Conservation (phyloP, 2,888 invertebrate species). For the Sabatieria punctata region DNA sequence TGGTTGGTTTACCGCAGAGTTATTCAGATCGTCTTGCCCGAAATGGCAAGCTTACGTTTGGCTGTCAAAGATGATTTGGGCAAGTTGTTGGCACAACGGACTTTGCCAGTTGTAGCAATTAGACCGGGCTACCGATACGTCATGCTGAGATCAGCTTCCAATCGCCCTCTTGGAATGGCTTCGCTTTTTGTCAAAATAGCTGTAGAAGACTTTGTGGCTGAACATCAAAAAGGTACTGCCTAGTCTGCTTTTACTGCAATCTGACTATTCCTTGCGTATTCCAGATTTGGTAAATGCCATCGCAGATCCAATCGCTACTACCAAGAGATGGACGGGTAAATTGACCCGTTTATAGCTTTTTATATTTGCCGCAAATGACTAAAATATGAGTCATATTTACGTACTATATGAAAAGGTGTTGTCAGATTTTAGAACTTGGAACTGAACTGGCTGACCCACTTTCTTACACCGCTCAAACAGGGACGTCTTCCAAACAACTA, state of each 20-base stretch:
- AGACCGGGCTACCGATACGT: slow-evolving; percentile 69
- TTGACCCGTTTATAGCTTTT: too few relatives aligned
- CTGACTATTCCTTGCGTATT: slow-evolving; percentile 7
- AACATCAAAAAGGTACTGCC: slow-evolving; percentile 50
- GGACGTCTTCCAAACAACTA: too few relatives aligned
- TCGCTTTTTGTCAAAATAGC: slow-evolving; percentile 71
- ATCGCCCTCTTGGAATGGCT: slow-evolving; percentile 66
- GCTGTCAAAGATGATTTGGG: slow-evolving; percentile 85
- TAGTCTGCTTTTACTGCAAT: not conserved
- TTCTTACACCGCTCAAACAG: too few relatives aligned
- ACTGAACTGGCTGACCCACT: too few relatives aligned
- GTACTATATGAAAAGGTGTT: too few relatives aligned
- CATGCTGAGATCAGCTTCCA: slow-evolving; percentile 69
- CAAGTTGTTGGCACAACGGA: slow-evolving; percentile 73
- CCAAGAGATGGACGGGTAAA: too few relatives aligned
- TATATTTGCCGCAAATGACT: too few relatives aligned
- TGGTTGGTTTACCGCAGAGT: not conserved
- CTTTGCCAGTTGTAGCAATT: slow-evolving; percentile 57
- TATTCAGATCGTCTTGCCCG: slow-evolving; percentile 70
- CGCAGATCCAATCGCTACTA: slow-evolving; percentile 92
- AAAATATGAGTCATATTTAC: too few relatives aligned
- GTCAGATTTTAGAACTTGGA: too few relatives aligned
- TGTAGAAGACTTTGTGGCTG: slow-evolving; percentile 64
- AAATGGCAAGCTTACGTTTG: slow-evolving; percentile 78
- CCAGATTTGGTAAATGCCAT: slow-evolving; percentile 48